Conservation (phyloP, 1,140 invertebrate species). For the Cecropterus lyciades region DNA sequence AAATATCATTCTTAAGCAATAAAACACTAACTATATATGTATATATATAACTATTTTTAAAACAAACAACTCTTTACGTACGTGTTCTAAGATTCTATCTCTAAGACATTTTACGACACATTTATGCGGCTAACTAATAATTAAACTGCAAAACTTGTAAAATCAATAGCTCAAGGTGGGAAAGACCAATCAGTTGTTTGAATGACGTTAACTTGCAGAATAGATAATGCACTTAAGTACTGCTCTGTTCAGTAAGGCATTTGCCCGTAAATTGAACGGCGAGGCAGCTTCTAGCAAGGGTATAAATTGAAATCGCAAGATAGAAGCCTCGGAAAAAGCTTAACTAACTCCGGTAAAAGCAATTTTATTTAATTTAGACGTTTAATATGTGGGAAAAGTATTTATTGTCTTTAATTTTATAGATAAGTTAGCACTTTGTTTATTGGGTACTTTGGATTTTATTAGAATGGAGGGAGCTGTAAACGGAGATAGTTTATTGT, state of each 20-base stretch:
- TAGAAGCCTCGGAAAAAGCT: conserved; percentile 31
- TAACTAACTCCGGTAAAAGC: conserved; percentile 29
- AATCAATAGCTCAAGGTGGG: conserved; percentile 41
- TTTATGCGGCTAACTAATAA: too few species aligned
- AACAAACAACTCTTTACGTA: too few species aligned
- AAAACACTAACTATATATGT: too few species aligned
- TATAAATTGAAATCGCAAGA: conserved; percentile 33
- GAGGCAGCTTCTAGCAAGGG: conserved; percentile 1
- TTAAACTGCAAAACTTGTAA: conserved; percentile 42
- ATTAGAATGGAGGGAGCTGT: neutral
- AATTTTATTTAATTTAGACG: conserved; percentile 31
- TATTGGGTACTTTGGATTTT: conserved; percentile 14
- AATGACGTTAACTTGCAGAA: conserved; percentile 37
- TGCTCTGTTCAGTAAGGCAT: conserved; percentile 6
- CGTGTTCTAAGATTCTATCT: too few species aligned
- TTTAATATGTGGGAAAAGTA: conserved; percentile 30
- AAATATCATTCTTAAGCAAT: too few species aligned
- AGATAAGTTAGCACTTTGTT: conserved; percentile 8
- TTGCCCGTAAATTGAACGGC: conserved; percentile 25
- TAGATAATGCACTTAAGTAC: conserved; percentile 43
- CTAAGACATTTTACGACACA: too few species aligned
- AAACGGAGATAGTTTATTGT: neutral
- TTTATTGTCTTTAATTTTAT: conserved; percentile 19
- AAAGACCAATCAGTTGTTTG: conserved; percentile 39
- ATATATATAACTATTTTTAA: too few species aligned